A percentile compares a stretch with the other conserved stretches of the same genome.
These are phyloP conservation scores for Sebastes hubbsi DNA, from an alignment of 2,797 vertebrate species.

Conservation along the genomic window DNA sequence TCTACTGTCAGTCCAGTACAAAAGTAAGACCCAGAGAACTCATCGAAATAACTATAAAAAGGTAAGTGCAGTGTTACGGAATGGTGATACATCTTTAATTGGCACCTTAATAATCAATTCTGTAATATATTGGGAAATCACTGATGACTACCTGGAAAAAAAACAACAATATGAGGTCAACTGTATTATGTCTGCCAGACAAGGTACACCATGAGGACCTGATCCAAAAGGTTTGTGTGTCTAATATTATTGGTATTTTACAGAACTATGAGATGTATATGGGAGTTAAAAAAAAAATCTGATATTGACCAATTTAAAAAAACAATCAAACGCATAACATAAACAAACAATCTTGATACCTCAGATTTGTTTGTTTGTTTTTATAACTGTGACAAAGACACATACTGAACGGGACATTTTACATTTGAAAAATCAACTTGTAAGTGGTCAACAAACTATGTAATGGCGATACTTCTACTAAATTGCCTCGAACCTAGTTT, in stretches of 20 bases:
- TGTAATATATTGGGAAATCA: not conserved
- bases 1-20: not conserved
- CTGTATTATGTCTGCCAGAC: not conserved
- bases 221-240: not conserved
- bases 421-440: not conserved
- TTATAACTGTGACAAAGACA: too few species aligned
- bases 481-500: not conserved
- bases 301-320: not conserved
- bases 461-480: not conserved
- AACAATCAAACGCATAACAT: not conserved
- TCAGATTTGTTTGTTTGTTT: too few species aligned
- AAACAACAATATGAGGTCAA: not conserved
- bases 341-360: not conserved
- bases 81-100: not conserved
- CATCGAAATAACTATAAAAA: not conserved
- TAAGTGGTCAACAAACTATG: not conserved
- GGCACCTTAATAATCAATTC: not conserved
- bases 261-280: not conserved
- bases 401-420: not conserved
- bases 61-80: not conserved
- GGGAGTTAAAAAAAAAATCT: not conserved
- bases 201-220: not conserved
- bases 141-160: not conserved
- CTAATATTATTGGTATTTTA: not conserved
- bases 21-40: not conserved